Evolutionary conservation across 2,113 vertebrate species (phyloP).

Genomic region (Picathartes gymnocephalus): DNA sequence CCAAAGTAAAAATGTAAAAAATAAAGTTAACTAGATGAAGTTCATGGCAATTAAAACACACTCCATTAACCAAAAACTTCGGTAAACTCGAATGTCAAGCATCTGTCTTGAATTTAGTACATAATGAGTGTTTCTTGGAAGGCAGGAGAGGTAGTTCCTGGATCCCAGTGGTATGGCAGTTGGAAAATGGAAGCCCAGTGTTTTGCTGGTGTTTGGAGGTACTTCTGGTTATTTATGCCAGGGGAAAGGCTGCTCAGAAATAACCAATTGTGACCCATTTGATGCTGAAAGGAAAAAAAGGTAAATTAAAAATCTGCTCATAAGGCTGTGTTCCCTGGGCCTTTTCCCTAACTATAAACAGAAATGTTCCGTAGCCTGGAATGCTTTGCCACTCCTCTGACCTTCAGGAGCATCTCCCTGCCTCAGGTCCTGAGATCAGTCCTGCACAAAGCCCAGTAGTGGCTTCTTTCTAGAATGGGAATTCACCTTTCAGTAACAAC

Average conservation of each 20-base stretch:
- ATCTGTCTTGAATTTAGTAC: background rate
- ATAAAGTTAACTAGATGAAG: background rate
- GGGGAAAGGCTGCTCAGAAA: background rate
- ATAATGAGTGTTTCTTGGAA: background rate
- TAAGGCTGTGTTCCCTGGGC: background rate
- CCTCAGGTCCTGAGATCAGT: background rate
- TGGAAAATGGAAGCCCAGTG: background rate
- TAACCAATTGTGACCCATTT: background rate
- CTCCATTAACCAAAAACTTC: background rate
- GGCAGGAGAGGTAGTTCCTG: background rate
- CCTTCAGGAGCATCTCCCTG: background rate
- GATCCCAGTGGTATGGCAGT: background rate
- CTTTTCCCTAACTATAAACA: background rate
- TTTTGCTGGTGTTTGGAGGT: background rate
- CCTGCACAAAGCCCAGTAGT: background rate
- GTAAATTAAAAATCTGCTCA: background rate
- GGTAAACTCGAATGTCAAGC: background rate
- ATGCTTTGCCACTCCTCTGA: background rate
- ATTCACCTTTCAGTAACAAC: background rate
- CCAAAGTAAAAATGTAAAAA: background rate
- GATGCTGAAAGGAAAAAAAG: background rate
- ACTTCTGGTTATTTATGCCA: background rate
- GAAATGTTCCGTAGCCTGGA: background rate
- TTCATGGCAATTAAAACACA: background rate
- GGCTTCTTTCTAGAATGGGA: background rate